These are phyloP conservation scores for Hoplodrina ambigua DNA, from an alignment of 2,888 invertebrate species.

Conservation along the genomic window DNA sequence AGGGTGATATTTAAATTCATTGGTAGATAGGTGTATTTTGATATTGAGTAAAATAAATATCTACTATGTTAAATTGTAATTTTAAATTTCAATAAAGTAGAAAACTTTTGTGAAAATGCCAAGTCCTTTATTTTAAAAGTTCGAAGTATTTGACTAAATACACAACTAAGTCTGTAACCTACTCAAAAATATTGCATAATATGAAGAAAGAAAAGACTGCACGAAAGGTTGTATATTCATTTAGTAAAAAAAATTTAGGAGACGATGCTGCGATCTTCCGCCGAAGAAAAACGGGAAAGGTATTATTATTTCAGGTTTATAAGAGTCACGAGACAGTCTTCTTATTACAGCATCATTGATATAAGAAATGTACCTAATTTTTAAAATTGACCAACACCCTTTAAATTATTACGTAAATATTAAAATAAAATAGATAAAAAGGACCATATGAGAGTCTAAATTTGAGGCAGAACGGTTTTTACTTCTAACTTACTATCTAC, in stretches of 20 bases:
- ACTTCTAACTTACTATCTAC: too few relatives aligned
- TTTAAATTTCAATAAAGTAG: slow-evolving; percentile 3
- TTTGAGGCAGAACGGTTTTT: too few relatives aligned
- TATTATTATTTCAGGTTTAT: neutral
- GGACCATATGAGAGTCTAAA: too few relatives aligned
- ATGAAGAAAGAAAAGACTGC: too few relatives aligned
- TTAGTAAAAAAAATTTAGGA: neutral
- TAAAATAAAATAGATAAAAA: too few relatives aligned
- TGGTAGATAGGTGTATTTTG: slow-evolving; percentile 12
- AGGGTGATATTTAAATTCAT: slow-evolving; percentile 35
- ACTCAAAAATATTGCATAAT: too few relatives aligned
- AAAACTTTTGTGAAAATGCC: neutral
- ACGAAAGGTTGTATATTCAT: too few relatives aligned
- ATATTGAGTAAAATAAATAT: slow-evolving; percentile 32
- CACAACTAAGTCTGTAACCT: too few relatives aligned
- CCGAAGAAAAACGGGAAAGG: neutral
- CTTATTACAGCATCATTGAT: too few relatives aligned
- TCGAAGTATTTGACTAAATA: neutral
- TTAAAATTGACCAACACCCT: too few relatives aligned
- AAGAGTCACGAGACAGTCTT: neutral
- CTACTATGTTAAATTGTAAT: slow-evolving; percentile 11
- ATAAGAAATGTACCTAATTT: too few relatives aligned
- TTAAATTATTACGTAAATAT: too few relatives aligned
- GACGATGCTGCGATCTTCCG: neutral
- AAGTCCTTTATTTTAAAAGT: neutral